Evolutionary conservation across 2,888 invertebrate species (phyloP).

Genomic region (Lumbricus terrestris): DNA sequence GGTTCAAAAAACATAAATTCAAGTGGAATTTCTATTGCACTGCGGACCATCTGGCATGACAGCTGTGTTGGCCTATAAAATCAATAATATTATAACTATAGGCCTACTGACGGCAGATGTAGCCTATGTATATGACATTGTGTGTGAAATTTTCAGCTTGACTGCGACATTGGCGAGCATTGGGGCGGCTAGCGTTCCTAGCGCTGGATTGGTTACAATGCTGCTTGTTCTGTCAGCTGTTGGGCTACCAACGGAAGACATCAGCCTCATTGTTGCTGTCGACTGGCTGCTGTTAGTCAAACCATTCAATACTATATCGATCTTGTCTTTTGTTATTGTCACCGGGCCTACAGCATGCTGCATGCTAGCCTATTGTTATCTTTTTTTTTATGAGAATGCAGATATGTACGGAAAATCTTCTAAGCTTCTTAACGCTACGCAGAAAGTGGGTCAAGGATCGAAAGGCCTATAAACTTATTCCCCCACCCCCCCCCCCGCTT

Average conservation of each 20-base stretch:
- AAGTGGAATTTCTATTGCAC: not conserved
- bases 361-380: not conserved
- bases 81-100: not conserved
- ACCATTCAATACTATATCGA: not conserved
- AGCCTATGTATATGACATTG: too few species aligned
- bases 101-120: not conserved
- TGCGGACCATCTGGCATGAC: not conserved
- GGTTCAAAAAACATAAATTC: not conserved
- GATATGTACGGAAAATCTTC: not conserved
- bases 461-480: too few species aligned
- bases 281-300: slow-evolving; percentile 69
- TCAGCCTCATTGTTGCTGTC: slow-evolving; percentile 68
- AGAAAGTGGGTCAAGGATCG: not conserved
- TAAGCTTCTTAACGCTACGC: not conserved
- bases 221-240: slow-evolving; percentile 68
- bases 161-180: slow-evolving; percentile 71
- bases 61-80: too few species aligned
- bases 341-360: not conserved
- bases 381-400: not conserved
- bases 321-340: not conserved
- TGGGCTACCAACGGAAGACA: slow-evolving; percentile 68
- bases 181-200: slow-evolving; percentile 70
- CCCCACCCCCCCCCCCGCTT: too few species aligned
- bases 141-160: slow-evolving; percentile 55
- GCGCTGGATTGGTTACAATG: slow-evolving; percentile 71